Evolutionary conservation across 2,113 vertebrate species (phyloP).

Genomic region (Propithecus coquereli): DNA sequence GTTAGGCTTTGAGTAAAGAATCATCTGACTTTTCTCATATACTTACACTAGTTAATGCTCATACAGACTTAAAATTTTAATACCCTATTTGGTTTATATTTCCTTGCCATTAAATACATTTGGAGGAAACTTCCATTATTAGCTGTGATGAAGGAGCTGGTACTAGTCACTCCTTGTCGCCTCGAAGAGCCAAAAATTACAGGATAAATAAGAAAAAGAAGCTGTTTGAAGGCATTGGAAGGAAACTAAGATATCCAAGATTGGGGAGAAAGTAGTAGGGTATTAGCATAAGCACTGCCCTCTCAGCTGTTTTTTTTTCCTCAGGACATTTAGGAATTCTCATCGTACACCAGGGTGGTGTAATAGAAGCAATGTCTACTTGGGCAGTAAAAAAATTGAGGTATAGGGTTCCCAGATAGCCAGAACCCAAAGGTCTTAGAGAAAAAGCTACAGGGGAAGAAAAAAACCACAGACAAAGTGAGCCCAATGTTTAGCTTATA

Average conservation of each 20-base stretch:
- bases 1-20: background rate
- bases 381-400: background rate
- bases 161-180: background rate
- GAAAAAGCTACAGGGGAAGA: background rate
- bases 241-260: background rate
- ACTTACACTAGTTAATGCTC: background rate
- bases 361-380: background rate
- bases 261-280: background rate
- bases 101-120: background rate
- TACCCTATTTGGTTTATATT: background rate
- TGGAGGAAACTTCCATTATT: background rate
- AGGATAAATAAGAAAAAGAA: background rate
- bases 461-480: background rate
- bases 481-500: background rate
- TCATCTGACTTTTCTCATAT: background rate
- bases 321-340: background rate
- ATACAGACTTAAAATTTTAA: background rate
- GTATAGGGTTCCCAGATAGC: background rate
- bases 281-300: background rate
- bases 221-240: background rate
- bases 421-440: background rate
- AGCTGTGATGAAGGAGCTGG: background rate
- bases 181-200: background rate
- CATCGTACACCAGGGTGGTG: no score
- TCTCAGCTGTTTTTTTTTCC: background rate